Conservation (phyloP, 2,888 invertebrate species). For the Platycheirus rosarum region DNA sequence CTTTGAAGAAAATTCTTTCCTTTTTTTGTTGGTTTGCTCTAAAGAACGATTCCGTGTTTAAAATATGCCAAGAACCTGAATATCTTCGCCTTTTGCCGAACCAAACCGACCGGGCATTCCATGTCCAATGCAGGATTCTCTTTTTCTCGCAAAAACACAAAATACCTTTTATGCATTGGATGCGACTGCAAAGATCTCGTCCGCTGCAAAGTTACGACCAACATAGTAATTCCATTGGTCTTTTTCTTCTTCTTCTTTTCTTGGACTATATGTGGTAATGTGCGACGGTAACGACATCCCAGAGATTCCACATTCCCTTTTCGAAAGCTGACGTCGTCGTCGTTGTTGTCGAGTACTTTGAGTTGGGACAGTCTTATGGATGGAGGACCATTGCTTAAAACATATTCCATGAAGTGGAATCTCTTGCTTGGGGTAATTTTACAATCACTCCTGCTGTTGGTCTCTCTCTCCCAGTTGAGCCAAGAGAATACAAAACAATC, state of each 20-base stretch:
- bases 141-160: conserved; percentile 63
- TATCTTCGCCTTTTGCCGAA: conserved; percentile 29
- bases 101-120: conserved; percentile 50
- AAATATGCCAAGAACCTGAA: conserved; percentile 73
- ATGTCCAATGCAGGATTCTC: conserved; percentile 65
- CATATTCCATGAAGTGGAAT: conserved; percentile 66
- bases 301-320: conserved; percentile 70
- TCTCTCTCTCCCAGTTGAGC: conserved; percentile 5
- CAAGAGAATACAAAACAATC: conserved; percentile 55
- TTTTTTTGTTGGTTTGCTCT: conserved; percentile 23
- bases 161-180: conserved; percentile 65
- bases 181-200: conserved; percentile 60
- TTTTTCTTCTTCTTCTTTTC: conserved; percentile 34
- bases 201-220: conserved; percentile 56
- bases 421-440: conserved; percentile 69
- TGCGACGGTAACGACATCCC: conserved; percentile 71
- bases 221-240: conserved; percentile 64
- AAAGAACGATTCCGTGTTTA: conserved; percentile 52
- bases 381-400: conserved; percentile 16
- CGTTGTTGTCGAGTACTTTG: conserved; percentile 10
- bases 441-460: conserved; percentile 24
- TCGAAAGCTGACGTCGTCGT: conserved; percentile 29
- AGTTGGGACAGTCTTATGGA: conserved; percentile 28
- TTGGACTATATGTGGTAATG: conserved; percentile 67
- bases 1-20: conserved; percentile 45